Evolutionary conservation across 2,113 vertebrate genomes (phyloP), one percentile per base, ranked within the genome.

Genomic region (Bos javanicus): DNA sequence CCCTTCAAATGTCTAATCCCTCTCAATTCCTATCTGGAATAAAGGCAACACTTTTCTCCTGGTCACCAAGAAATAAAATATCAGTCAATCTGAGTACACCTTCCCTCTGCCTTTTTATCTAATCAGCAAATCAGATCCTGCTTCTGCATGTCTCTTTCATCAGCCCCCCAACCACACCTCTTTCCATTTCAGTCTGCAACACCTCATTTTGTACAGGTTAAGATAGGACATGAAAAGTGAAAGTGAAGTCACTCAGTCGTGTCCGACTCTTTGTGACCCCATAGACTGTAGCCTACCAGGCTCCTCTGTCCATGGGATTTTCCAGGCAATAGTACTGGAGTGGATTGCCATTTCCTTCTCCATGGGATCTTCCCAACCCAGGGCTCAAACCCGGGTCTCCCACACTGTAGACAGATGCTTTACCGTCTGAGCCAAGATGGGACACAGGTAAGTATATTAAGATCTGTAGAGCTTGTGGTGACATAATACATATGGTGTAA

Each of bases 41-140:
- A 64, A 97, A 96, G 78, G 52, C 33, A 90, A 33, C 1, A 48
- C 19, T 78, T 60, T 87, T 33, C 17, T n/a, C 64, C 74, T 36
- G 9, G 89, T 91, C 80, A 95, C 62, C 43, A 74, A 80, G 80
- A 97, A 92, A 93, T 87, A 94, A 57, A 81, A 95, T 39, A 71
- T 84, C 52, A 81, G 85, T 90, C 28, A 67, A 54, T 62, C 62
- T 80, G 95, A 62, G 39, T 94, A 10, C 16, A 96, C 57, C 64
- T 94, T 82, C n/a, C 74, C 16, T 46, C 78, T 50, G 43, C 4
- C 43, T 43, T 64, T 94, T 8, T 56, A 89, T 8, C 48, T 82
- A 93, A 95, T 62, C 43, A 82, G 56, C 21, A 86, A 81, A 85
- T 78, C 60, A 85, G 81, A 19, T 28, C 33, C 33, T 67, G 60